phyloP scores from a whole-genome alignment of 1,140 invertebrate species.

The Philotrypesis tridentata region DNA sequence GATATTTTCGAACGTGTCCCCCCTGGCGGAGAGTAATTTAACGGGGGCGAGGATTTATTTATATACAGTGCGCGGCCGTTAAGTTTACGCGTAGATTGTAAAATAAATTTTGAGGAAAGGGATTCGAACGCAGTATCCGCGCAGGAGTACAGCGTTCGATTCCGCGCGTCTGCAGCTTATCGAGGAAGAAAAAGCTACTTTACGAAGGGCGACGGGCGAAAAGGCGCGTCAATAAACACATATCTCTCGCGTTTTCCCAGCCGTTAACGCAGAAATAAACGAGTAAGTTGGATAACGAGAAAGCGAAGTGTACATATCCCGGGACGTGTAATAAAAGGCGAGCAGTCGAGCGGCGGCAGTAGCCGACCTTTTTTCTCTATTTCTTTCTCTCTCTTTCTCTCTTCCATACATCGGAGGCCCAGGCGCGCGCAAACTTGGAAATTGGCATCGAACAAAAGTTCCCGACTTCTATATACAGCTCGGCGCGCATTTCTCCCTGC shows the following conservation, averaged over 20 bases:
- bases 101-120: too few relatives aligned
- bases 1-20: not conserved
- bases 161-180: too few relatives aligned
- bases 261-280: not conserved
- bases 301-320: not conserved
- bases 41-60: not conserved
- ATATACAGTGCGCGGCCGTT: too few relatives aligned
- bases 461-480: conserved; percentile 6
- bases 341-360: not conserved
- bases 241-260: not conserved
- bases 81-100: too few relatives aligned
- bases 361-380: not conserved
- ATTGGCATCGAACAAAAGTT: conserved; percentile 31
- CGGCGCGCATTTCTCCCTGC: too few relatives aligned
- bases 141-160: too few relatives aligned
- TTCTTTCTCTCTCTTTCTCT: too few relatives aligned
- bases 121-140: too few relatives aligned
- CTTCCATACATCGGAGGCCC: too few relatives aligned
- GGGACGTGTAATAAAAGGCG: not conserved
- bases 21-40: not conserved
- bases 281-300: conserved; percentile 32
- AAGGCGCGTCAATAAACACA: not conserved
- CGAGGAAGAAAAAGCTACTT: too few relatives aligned
- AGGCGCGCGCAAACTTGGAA: conserved; percentile 12
- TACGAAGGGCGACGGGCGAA: not conserved